Conservation (phyloP, 2,888 invertebrate species). For the Steinernema hermaphroditum region DNA sequence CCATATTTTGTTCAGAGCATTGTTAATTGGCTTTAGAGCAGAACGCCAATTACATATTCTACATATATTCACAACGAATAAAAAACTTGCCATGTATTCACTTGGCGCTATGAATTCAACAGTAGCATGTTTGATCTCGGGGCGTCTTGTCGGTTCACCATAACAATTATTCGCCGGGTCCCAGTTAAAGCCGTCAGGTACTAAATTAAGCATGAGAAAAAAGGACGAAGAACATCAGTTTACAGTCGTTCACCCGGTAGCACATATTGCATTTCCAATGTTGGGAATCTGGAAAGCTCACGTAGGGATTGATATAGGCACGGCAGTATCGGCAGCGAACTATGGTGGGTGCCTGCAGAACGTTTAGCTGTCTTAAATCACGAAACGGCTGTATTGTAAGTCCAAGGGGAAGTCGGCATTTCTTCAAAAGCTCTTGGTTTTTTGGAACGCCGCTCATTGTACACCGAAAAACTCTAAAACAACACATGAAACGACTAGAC, state of each 20-base stretch:
- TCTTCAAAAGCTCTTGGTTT: conserved; percentile 85
- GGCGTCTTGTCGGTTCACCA: conserved; percentile 90
- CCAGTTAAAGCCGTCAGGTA: conserved; percentile 97
- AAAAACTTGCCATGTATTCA: conserved; percentile 86
- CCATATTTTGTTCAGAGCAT: too few relatives aligned
- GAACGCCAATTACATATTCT: too few relatives aligned
- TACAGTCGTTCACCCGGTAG: conserved; percentile 91
- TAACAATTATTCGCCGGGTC: conserved; percentile 95
- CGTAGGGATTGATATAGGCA: conserved; percentile 98
- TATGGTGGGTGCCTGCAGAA: conserved; percentile 93
- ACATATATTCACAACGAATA: too few relatives aligned
- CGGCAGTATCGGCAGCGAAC: conserved; percentile 94
- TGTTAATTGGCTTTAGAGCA: too few relatives aligned
- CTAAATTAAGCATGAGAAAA: too few relatives aligned
- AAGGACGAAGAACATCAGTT: too few relatives aligned
- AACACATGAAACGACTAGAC: too few relatives aligned
- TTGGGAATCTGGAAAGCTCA: conserved; percentile 89
- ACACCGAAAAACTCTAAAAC: conserved; percentile 86
- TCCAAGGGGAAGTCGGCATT: conserved; percentile 90
- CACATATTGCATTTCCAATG: conserved; percentile 99
- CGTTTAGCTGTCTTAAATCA: conserved; percentile 90
- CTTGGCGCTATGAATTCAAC: conserved; percentile 98
- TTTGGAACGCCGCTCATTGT: conserved; percentile 94
- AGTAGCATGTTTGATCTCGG: conserved; percentile 92
- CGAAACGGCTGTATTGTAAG: conserved; percentile 96